phyloP scores from a whole-genome alignment of 2,888 invertebrate genomes.

The Sphecodes monilicornis region DNA sequence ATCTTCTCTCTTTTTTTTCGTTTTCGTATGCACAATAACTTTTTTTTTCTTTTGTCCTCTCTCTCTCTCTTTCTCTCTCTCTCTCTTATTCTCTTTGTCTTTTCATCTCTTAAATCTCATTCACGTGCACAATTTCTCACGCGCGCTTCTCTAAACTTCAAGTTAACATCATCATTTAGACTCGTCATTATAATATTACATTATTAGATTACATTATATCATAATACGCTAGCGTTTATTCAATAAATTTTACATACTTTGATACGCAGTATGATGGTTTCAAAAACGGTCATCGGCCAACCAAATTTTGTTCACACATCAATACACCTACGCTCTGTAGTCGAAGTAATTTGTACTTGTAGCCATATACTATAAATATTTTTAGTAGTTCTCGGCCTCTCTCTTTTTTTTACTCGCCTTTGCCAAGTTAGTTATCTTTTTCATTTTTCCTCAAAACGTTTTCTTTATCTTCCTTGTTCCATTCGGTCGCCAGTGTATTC shows the following conservation, averaged over 20 bases:
- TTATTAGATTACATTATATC: constrained; percentile 84
- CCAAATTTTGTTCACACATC: constrained; percentile 85
- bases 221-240: constrained; percentile 84
- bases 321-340: constrained; percentile 84
- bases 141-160: constrained; percentile 81
- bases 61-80: constrained; percentile 68
- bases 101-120: constrained; percentile 73
- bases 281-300: constrained; percentile 85
- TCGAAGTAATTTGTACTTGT: constrained; percentile 85
- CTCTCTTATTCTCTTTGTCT: constrained; percentile 72
- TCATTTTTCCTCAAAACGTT: constrained; percentile 54
- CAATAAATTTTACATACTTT: constrained; percentile 85
- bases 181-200: constrained; percentile 85
- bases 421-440: constrained; percentile 68
- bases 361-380: constrained; percentile 85
- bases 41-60: constrained; percentile 45
- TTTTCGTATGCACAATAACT: constrained; percentile 83
- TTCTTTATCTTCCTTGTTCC: constrained; percentile 68
- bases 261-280: constrained; percentile 84
- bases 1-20: constrained; percentile 60
- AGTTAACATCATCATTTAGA: constrained; percentile 84
- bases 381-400: constrained; percentile 81
- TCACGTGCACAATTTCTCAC: constrained; percentile 79
- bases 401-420: constrained; percentile 71
- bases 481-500: constrained; percentile 79